These are phyloP conservation scores for Conistra vaccinii DNA, from an alignment of 2,888 invertebrate species.

Conservation along the genomic window DNA sequence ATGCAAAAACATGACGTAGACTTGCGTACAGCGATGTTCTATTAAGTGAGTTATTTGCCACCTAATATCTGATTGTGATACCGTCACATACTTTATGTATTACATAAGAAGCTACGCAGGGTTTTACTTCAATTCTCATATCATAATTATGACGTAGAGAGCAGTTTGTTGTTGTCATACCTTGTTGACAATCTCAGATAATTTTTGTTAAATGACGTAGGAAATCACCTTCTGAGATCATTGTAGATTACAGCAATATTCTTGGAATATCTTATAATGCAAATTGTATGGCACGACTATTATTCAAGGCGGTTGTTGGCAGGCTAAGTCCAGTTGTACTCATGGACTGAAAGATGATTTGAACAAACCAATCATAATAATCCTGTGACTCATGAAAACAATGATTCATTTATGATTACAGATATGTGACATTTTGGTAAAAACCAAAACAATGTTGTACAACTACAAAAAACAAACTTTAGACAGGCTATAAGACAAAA, in stretches of 20 bases:
- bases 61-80: conserved; percentile 39
- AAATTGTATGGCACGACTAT: neutral
- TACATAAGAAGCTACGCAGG: conserved; percentile 31
- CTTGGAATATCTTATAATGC: conserved; percentile 11
- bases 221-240: conserved; percentile 37
- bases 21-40: conserved; percentile 15
- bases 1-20: conserved; percentile 55
- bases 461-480: neutral
- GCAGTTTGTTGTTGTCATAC: neutral
- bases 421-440: conserved; percentile 12
- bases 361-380: conserved; percentile 12
- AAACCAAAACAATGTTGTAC: neutral
- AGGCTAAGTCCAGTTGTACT: conserved; percentile 5
- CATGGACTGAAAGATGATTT: conserved; percentile 14
- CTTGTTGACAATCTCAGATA: conserved; percentile 31
- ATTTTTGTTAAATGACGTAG: conserved; percentile 45
- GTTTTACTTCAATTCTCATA: conserved; percentile 21
- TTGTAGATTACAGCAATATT: conserved; percentile 27
- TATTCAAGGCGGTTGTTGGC: conserved; percentile 7
- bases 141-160: conserved; percentile 40
- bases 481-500: neutral
- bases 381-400: conserved; percentile 30
- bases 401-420: conserved; percentile 22
- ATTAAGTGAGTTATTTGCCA: conserved; percentile 34
- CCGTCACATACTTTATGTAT: conserved; percentile 17